Evolutionary conservation across 2,888 invertebrate genomes (phyloP).

Genomic region (Hyles lineata): DNA sequence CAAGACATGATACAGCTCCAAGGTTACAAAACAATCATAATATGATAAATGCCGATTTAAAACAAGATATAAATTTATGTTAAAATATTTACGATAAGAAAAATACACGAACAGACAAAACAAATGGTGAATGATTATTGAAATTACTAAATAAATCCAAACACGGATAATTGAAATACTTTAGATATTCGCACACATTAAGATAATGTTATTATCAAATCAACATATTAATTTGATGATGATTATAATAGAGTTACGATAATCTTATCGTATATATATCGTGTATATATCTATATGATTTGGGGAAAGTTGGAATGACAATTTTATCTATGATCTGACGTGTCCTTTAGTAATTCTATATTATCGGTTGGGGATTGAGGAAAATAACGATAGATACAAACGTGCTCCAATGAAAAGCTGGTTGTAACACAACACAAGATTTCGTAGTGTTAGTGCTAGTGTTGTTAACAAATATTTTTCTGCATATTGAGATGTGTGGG

Average conservation of each 20-base stretch:
- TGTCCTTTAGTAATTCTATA: background rate
- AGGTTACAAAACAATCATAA: too few species aligned
- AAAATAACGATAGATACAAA: background rate
- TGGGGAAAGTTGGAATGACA: background rate
- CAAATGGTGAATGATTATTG: background rate
- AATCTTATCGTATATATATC: too few species aligned
- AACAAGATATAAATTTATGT: too few species aligned
- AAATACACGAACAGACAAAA: too few species aligned
- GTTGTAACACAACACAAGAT: too few species aligned
- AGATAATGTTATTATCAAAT: slow-evolving; percentile 12
- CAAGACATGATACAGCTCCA: too few species aligned
- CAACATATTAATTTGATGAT: slow-evolving; percentile 1
- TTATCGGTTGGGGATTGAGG: background rate
- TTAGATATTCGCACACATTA: background rate
- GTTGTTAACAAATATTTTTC: too few species aligned
- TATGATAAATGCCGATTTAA: too few species aligned
- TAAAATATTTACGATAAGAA: background rate
- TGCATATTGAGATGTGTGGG: too few species aligned
- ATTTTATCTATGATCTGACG: slow-evolving; percentile 9
- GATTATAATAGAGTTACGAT: background rate
- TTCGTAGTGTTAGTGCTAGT: too few species aligned
- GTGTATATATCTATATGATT: too few species aligned
- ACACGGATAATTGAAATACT: slow-evolving; percentile 4
- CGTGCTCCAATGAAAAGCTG: background rate
- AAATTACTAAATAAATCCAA: background rate